Evolutionary conservation across 1,140 invertebrate species (phyloP), one percentile per base, ranked within the genome.

Genomic region (Anoplolepis gracilipes): DNA sequence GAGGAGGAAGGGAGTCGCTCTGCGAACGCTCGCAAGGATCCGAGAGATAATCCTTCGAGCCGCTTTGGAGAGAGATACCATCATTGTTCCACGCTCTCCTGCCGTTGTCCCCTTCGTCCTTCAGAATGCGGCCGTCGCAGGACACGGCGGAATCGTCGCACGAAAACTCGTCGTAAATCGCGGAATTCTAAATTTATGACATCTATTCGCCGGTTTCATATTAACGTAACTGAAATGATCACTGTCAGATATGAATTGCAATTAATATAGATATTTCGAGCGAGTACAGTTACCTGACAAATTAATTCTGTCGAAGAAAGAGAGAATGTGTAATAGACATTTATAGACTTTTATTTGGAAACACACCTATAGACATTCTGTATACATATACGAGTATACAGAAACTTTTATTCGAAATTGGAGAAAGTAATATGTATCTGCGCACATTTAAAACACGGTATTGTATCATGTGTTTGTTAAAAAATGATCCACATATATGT

Each of bases 41-140:
- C 69, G 10, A 70, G 57, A 89, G 88, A 90, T 89, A 87, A 90
- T 90, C 88, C 88, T 65, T 36, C 30, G 46, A 77, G 84, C 70
- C 87, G 62, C 79, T 87, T 79, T 16, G 46, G 3, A 16, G 16
- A 49, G 85, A 85, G 88, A 90, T 79, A 85, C 78, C 78, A 84
- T 84, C 85, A 61, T 87, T 53, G 59, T 78, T 64, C 55, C 76
- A 25, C 72, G 13, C 13, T 49, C 30, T 28, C 42, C 16, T 46
- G 33, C 39, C 25, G 8, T 22, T 55, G 25, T 6, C 4, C 73
- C 6, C 36, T 42, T 62, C 28, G 22, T 46, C 42, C 28, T 72
- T 81, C 65, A 59, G 77, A 81, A 55, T 39, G 36, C 13, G 11
- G 55, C 11, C 7, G 13, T 36, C 1, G 3, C 19, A 10, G 19